phyloP scores from a whole-genome alignment of 2,113 vertebrate genomes.

The Mystacornis crossleyi region DNA sequence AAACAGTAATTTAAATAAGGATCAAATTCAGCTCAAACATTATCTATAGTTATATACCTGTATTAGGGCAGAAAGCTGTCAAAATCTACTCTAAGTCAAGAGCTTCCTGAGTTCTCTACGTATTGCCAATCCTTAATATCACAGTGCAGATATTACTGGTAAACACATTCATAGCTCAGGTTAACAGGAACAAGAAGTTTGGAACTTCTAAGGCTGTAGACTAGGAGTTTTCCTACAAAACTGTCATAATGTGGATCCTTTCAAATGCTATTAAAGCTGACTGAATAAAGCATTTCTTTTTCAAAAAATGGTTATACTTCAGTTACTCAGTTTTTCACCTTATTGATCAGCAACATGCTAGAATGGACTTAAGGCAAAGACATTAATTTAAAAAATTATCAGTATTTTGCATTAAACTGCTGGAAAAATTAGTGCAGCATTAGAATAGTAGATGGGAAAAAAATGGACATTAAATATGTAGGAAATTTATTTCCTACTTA shows the following conservation, averaged over 20 bases:
- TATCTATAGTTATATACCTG: background rate
- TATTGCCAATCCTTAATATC: constrained; percentile 57
- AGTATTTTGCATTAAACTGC: background rate
- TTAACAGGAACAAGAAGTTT: background rate
- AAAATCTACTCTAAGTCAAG: background rate
- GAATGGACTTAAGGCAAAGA: constrained; percentile 14
- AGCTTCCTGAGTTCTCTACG: constrained; percentile 47
- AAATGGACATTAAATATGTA: background rate
- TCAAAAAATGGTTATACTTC: background rate
- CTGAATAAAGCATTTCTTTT: background rate
- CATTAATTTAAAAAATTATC: background rate
- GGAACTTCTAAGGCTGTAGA: constrained; percentile 5
- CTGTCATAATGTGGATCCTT: background rate
- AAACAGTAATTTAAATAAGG: background rate
- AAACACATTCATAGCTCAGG: constrained; percentile 46
- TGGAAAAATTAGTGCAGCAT: background rate
- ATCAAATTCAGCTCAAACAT: background rate
- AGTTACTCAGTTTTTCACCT: background rate
- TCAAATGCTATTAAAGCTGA: constrained; percentile 18
- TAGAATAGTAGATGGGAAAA: background rate
- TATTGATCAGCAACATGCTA: background rate
- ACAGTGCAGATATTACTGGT: constrained; percentile 52
- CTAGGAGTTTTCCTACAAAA: background rate
- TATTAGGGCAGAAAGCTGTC: background rate
- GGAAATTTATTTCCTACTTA: constrained; percentile 23